phyloP scores from a whole-genome alignment of 1,140 invertebrate species.

The Nasonia giraulti region DNA sequence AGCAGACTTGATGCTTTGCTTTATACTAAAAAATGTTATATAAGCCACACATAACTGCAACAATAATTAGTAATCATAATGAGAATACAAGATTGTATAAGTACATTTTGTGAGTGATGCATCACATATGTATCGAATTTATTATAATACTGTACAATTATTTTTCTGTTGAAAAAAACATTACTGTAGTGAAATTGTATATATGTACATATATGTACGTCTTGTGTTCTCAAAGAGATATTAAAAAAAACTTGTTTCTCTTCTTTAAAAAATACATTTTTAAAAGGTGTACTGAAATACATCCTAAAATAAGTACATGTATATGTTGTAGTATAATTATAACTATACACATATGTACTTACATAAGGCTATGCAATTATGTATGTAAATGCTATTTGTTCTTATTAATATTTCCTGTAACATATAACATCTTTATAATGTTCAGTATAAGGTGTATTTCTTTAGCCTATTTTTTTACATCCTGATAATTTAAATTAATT shows the following conservation, averaged over 20 bases:
- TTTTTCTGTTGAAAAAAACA: conserved; percentile 48
- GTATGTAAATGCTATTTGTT: conserved; percentile 43
- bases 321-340: conserved; percentile 29
- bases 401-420: conserved; percentile 36
- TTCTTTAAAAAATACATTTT: conserved; percentile 3
- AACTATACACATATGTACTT: conserved; percentile 46
- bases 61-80: conserved; percentile 45
- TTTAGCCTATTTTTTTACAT: conserved; percentile 30
- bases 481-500: conserved; percentile 14
- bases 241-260: conserved; percentile 54
- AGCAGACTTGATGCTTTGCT: conserved; percentile 45
- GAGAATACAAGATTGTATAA: conserved; percentile 56
- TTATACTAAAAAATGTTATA: conserved; percentile 47
- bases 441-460: conserved; percentile 37
- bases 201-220: conserved; percentile 62
- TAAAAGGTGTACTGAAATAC: conserved; percentile 28
- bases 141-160: conserved; percentile 43
- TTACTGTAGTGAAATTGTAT: conserved; percentile 61
- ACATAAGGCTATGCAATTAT: conserved; percentile 46
- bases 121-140: conserved; percentile 54
- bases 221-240: conserved; percentile 59
- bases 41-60: conserved; percentile 31
- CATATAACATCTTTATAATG: conserved; percentile 29
- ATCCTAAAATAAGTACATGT: conserved; percentile 38
- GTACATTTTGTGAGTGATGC: conserved; percentile 56